These are phyloP conservation scores for Aulostomus chinensis DNA, from an alignment of 2,797 vertebrate species.

Conservation along the genomic window DNA sequence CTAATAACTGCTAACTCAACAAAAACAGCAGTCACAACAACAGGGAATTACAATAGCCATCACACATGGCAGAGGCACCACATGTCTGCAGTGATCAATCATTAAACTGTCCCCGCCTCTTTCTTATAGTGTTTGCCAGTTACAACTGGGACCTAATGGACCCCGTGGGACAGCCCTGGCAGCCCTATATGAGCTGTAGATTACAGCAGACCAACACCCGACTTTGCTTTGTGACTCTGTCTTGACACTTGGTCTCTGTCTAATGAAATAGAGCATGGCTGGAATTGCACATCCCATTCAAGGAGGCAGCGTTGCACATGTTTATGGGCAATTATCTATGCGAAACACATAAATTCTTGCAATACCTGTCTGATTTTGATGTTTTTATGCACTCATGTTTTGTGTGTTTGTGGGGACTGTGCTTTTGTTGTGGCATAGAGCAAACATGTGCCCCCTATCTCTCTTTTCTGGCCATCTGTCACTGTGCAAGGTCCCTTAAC, in stretches of 20 bases:
- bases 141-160: slow-evolving; percentile 24
- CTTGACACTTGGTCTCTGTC: slow-evolving; percentile 47
- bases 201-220: slow-evolving; percentile 37
- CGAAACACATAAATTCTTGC: too few relatives aligned
- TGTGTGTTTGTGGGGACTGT: too few relatives aligned
- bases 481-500: too few relatives aligned
- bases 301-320: neutral
- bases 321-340: too few relatives aligned
- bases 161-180: slow-evolving; percentile 27
- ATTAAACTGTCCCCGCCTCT: slow-evolving; percentile 14
- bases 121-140: slow-evolving; percentile 36
- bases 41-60: slow-evolving; percentile 17
- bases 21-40: slow-evolving; percentile 29
- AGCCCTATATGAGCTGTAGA: slow-evolving; percentile 38
- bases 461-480: neutral
- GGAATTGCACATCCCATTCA: slow-evolving; percentile 2
- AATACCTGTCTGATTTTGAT: too few relatives aligned
- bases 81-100: slow-evolving; percentile 48
- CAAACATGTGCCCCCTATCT: neutral
- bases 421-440: too few relatives aligned
- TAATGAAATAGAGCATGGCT: slow-evolving; percentile 2
- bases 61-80: slow-evolving; percentile 36
- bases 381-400: too few relatives aligned
- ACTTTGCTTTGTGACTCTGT: slow-evolving; percentile 29
- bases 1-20: too few relatives aligned